Base-by-base conservation (phyloP, 2,888 invertebrate genomes). In the Nomada goodeniana region DNA sequence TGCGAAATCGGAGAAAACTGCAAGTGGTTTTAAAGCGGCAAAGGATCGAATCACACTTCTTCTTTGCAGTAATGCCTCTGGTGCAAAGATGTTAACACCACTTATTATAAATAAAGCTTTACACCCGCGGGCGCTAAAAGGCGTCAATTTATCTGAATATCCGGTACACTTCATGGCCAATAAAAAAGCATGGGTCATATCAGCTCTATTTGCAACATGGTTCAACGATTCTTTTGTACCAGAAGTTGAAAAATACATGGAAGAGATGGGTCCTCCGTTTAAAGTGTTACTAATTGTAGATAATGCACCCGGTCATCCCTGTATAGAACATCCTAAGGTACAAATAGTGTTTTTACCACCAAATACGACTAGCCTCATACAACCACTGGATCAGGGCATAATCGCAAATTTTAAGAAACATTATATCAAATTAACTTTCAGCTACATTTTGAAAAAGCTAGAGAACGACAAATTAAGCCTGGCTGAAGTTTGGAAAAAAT, bases 41-140 rank as follows among this genome's bases (percentile, higher is more conserved):
- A 91, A 91, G 76, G 90, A 91, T 83, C 83, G 90, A 64, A 70
- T 91, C 0, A 90, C 89, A 76, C 83, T 91, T 42, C 72, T 91
- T 82, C 83, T 91, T 26, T 90, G 91, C 77, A 85, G 85, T 55
- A 92, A 91, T 80, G 89, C 85, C 59, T 88, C 88, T 82, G 91
- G 91, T 53, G 87, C 89, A 75, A 82, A 79, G 15, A 85, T 89
- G 76, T 82, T 90, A 73, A 92, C 88, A 84, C 90, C 89, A 15
- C 80, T 92, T 64, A 63, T 91, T 71, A 86, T 92, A 87, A 90
- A 71, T 78, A 85, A 83, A 77, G 76, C 90, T 36, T 69, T 87
- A 55, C 89, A 88, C 60, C 90, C 90, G 26, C 85, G 90, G 47
- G 87, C 90, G 61, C 75, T 92, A 76, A 90, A 91, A 80, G 79